Base-by-base conservation (phyloP, 2,113 vertebrate genomes). In the Cinclus mexicanus region DNA sequence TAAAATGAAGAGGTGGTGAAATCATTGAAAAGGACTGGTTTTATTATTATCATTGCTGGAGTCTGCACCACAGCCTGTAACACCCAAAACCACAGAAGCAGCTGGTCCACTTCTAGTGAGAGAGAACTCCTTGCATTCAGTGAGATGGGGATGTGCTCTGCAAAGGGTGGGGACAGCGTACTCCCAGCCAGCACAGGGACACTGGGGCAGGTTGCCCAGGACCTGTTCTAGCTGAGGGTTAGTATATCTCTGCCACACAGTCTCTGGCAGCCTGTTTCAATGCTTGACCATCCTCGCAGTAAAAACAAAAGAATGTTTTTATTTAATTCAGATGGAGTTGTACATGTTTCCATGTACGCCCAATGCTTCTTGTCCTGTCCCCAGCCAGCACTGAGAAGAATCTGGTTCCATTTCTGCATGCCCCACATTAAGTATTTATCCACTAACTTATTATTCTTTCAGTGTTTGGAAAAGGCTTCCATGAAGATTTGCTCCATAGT, bases 1-100 rank as follows among this genome's bases (percentile, higher is more conserved):
- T 83, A 76, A 93, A 94, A 89, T 49, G 60, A 78, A 84, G 84
- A 87, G 65, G 65, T 82, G 78, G 82, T 79, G 78, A 94, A 94
- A 93, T 93, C 17, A 52, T 90, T 79, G 87, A 78, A 91, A 93
- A 90, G 18, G 82, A n/a, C 49, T 85, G 57, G 3, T 64, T 96
- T 90, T 91, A 81, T 78, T 89, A 44, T 23, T 14, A 2, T 76
- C 61, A 35, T 93, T 83, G 67, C 12, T 91, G 85, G 75, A 91
- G 61, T 23, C 81, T 76, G 20, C 70, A 57, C 70, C 75, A 57
- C 70, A 88, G 78, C 31, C 70, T 72, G 49, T 60, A 85, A 93
- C 0, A 0, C 74, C 85, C 87, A 64, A 94, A 94, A 60, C 61
- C 74, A 87, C 78, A 79, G 57, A 24, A 89, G 31, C 74, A 95